Conservation (phyloP, 2,888 invertebrate species). For the Dione vanillae region DNA sequence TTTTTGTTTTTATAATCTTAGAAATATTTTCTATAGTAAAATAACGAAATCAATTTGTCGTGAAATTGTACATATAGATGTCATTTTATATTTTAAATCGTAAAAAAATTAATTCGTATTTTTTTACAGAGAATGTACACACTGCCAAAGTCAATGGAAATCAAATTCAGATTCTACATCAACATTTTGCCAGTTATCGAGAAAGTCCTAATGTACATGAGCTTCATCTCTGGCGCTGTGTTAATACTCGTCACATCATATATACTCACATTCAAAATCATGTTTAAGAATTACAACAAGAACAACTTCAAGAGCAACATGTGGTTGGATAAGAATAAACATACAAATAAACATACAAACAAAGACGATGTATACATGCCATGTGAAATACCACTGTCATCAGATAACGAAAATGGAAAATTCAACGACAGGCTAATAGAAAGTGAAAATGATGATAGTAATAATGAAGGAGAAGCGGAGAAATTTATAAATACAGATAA, state of each 20-base stretch:
- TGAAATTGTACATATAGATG: background rate
- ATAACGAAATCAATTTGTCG: too few relatives aligned
- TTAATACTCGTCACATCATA: conserved; percentile 80
- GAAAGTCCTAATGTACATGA: conserved; percentile 80
- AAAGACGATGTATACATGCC: conserved; percentile 65
- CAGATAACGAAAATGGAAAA: conserved; percentile 60
- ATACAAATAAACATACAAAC: conserved; percentile 33
- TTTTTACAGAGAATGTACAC: conserved; percentile 87
- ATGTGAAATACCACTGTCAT: conserved; percentile 70
- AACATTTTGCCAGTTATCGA: conserved; percentile 88
- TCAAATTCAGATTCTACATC: conserved; percentile 89
- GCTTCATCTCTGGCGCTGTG: conserved; percentile 78
- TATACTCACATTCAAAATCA: conserved; percentile 74
- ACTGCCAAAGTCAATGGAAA: conserved; percentile 85
- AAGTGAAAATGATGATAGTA: conserved; percentile 11
- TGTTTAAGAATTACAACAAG: conserved; percentile 67
- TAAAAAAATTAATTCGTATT: background rate
- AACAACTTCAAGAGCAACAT: conserved; percentile 55
- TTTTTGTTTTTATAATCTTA: background rate
- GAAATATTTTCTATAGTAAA: background rate
- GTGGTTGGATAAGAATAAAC: conserved; percentile 57
- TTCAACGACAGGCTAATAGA: conserved; percentile 50
- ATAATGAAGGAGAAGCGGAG: conserved; percentile 5
- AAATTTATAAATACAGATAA: conserved; percentile 45
- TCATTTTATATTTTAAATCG: background rate